phyloP scores from a whole-genome alignment of 64 coral and sea anemone genomes.

The Trachythela sp. region DNA sequence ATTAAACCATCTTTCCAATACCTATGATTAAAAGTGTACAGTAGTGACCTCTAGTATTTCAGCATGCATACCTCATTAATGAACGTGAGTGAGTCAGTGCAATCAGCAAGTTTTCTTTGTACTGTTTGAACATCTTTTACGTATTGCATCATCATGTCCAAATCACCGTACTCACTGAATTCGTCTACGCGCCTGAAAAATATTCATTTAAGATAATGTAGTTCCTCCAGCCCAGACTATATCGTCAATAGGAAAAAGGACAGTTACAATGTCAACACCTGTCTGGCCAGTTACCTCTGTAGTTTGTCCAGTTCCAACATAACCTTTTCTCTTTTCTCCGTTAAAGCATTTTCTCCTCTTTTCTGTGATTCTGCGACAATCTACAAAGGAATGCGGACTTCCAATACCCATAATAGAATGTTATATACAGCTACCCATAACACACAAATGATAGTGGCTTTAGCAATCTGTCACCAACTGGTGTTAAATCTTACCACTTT shows the following conservation, averaged over 20 bases:
- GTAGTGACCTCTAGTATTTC: too few species aligned
- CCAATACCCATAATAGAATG: neutral
- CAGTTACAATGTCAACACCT: too few species aligned
- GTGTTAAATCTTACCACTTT: too few species aligned
- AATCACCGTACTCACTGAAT: conserved; percentile 93
- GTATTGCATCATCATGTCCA: conserved; percentile 98
- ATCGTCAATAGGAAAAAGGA: too few species aligned
- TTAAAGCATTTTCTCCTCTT: conserved; percentile 77
- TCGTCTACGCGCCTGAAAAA: conserved; percentile 77
- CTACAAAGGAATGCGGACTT: conserved; percentile 11
- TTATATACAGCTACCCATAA: too few species aligned
- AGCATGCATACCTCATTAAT: conserved; percentile 78
- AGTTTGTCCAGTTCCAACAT: conserved; percentile 95
- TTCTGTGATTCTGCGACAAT: conserved; percentile 82
- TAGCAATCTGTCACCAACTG: too few species aligned
- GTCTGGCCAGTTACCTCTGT: conserved; percentile 50
- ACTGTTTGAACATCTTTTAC: conserved; percentile 87
- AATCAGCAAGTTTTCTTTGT: conserved; percentile 86
- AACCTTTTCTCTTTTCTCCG: conserved; percentile 89
- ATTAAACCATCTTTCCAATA: too few species aligned
- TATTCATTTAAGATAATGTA: too few species aligned
- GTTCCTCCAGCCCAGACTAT: neutral
- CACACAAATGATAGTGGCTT: too few species aligned
- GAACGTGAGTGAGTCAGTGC: conserved; percentile 72
- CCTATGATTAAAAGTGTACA: too few species aligned